Evolutionary conservation across 2,113 vertebrate genomes (phyloP).

Genomic region (Sorex fumeus): DNA sequence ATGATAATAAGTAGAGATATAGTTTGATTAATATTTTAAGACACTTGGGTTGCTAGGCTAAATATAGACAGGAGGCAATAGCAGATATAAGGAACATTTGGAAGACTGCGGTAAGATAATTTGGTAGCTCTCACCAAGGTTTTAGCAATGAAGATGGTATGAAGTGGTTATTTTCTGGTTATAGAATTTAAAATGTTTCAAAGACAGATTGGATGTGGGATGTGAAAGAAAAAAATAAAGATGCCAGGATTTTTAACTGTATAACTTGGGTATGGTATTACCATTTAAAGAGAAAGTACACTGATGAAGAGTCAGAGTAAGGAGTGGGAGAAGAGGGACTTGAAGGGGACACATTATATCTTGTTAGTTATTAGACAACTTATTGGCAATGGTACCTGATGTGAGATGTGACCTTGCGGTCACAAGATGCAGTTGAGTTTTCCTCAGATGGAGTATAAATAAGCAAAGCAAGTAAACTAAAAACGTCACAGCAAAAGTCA

Average conservation of each 20-base stretch:
- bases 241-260: not conserved
- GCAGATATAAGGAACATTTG: not conserved
- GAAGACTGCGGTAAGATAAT: not conserved
- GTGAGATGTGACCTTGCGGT: not conserved
- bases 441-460: not conserved
- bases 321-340: not conserved
- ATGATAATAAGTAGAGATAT: not conserved
- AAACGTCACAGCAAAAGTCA: not conserved
- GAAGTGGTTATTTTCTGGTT: not conserved
- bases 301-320: not conserved
- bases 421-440: not conserved
- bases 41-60: not conserved
- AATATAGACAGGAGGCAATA: not conserved
- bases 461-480: not conserved
- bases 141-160: not conserved
- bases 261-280: not conserved
- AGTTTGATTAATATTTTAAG: not conserved
- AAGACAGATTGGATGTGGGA: not conserved
- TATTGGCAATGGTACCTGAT: not conserved
- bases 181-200: not conserved
- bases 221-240: slow-evolving; percentile 6
- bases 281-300: not conserved
- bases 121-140: not conserved
- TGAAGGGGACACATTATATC: not conserved
- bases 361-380: not conserved